phyloP scores from a whole-genome alignment of 2,113 vertebrate species.

The Rhinogobius similis region DNA sequence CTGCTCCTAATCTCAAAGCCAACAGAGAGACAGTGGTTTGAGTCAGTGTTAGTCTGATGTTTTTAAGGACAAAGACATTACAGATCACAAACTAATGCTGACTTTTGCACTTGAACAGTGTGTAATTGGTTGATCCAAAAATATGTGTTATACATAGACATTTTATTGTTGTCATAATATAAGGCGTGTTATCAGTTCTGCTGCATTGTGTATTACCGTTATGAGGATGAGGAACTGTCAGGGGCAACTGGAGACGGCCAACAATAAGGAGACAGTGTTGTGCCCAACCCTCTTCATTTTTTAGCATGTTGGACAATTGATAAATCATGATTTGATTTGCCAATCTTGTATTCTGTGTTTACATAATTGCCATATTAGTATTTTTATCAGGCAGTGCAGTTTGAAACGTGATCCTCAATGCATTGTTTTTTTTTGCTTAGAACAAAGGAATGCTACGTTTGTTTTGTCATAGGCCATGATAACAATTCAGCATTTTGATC shows the following conservation, averaged over 20 bases:
- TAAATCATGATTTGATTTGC: constrained; percentile 62
- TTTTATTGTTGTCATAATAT: constrained; percentile 48
- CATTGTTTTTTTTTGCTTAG: constrained; percentile 19
- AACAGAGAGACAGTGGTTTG: constrained; percentile 92
- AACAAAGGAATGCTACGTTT: constrained; percentile 30
- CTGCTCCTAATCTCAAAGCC: constrained; percentile 93
- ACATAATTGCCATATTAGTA: constrained; percentile 55
- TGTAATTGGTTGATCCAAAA: constrained; percentile 70
- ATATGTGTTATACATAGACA: constrained; percentile 53
- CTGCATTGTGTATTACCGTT: constrained; percentile 43
- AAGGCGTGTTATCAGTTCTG: constrained; percentile 44
- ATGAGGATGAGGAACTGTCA: constrained; percentile 45
- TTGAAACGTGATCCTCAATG: constrained; percentile 21
- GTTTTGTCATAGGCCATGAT: constrained; percentile 23
- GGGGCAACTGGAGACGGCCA: constrained; percentile 57
- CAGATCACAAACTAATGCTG: constrained; percentile 71
- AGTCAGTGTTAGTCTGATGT: constrained; percentile 50
- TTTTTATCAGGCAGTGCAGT: constrained; percentile 31
- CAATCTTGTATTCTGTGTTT: constrained; percentile 62
- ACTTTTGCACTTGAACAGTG: constrained; percentile 63
- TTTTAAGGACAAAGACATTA: constrained; percentile 69
- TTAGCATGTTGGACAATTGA: constrained; percentile 50
- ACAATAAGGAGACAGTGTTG: constrained; percentile 31
- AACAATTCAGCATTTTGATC: constrained; percentile 17
- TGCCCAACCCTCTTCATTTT: constrained; percentile 38